Percentiles rank a stretch among this genome's conserved stretches.
Conservation (phyloP, 2,797 vertebrate genomes). For the Garrulus glandarius region DNA sequence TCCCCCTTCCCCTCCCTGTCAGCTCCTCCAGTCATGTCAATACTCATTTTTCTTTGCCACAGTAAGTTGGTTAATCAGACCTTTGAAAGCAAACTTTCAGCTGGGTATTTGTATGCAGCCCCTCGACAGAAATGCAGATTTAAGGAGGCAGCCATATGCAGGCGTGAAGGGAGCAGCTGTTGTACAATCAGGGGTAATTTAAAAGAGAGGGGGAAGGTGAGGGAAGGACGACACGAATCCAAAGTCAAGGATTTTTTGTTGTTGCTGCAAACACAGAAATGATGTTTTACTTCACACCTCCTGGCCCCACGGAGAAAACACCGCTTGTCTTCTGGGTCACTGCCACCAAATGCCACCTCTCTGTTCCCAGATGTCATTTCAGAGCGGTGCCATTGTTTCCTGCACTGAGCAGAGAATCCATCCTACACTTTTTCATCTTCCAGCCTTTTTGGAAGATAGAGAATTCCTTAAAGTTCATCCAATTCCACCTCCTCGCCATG, state of each 20-base stretch:
- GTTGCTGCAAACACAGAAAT: neutral
- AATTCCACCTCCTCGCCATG: accelerated
- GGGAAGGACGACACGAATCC: slow-evolving; percentile 44
- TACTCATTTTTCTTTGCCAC: neutral
- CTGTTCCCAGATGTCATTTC: neutral
- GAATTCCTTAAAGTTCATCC: neutral
- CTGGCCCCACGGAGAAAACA: neutral
- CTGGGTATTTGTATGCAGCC: slow-evolving; percentile 62
- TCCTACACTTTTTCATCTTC: neutral
- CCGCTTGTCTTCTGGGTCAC: neutral
- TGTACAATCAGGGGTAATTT: slow-evolving; percentile 64
- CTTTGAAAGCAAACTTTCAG: slow-evolving; percentile 51
- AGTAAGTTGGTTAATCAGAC: neutral
- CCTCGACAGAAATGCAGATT: slow-evolving; percentile 59
- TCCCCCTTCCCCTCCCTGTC: neutral
- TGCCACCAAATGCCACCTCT: slow-evolving; percentile 2
- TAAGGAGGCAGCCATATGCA: slow-evolving; percentile 60
- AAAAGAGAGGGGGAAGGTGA: slow-evolving; percentile 61
- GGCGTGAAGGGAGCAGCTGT: slow-evolving; percentile 64
- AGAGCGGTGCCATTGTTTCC: neutral
- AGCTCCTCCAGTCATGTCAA: neutral
- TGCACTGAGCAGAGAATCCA: neutral
- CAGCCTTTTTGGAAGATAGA: neutral
- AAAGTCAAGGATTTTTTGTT: neutral
- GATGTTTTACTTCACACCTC: slow-evolving; percentile 22